phyloP scores from a whole-genome alignment of 2,888 invertebrate species.

The Heliconius cydno region DNA sequence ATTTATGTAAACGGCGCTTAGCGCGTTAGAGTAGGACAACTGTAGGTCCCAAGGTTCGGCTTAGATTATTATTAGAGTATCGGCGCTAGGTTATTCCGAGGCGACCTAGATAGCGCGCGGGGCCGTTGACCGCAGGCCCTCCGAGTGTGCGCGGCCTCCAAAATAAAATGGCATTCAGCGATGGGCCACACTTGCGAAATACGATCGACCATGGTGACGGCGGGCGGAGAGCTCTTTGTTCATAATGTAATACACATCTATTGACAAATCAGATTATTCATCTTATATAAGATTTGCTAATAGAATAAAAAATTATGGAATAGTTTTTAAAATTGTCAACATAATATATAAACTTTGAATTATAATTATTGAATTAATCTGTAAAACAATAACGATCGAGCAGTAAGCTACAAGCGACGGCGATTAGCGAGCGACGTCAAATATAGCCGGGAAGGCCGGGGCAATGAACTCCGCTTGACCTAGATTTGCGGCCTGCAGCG shows the following conservation, averaged over 20 bases:
- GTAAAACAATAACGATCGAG: conserved; percentile 44
- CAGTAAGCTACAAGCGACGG: conserved; percentile 57
- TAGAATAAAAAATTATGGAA: neutral
- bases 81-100: conserved; percentile 83
- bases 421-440: conserved; percentile 77
- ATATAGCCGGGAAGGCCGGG: conserved; percentile 83
- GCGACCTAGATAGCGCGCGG: conserved; percentile 81
- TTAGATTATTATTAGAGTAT: conserved; percentile 82
- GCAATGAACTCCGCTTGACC: conserved; percentile 83
- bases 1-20: conserved; percentile 60
- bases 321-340: neutral
- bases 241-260: conserved; percentile 66
- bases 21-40: conserved; percentile 74
- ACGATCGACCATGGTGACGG: conserved; percentile 65
- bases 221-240: conserved; percentile 58
- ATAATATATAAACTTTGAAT: neutral
- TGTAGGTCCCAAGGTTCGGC: conserved; percentile 71
- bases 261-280: conserved; percentile 54
- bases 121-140: conserved; percentile 83
- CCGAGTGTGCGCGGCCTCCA: conserved; percentile 80
- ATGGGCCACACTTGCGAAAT: conserved; percentile 83
- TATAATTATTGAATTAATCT: neutral
- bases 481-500: conserved; percentile 66
- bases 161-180: conserved; percentile 83
- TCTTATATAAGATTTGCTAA: conserved; percentile 28